These are phyloP conservation scores for Caenorhabditis sp. DNA, from an alignment of 2,888 invertebrate species.

Conservation along the genomic window DNA sequence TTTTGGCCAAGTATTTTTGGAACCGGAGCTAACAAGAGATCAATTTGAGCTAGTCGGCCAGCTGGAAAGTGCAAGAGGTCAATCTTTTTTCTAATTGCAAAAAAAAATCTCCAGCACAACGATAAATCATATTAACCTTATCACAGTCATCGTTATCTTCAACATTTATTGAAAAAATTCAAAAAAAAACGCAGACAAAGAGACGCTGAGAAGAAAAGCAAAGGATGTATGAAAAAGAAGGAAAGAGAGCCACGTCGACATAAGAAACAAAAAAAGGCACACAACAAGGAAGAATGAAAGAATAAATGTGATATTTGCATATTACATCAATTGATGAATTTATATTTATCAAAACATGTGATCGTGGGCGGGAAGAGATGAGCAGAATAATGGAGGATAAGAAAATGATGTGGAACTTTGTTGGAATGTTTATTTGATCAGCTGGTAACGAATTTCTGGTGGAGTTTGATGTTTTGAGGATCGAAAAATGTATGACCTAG, in stretches of 20 bases:
- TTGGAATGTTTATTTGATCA: no score
- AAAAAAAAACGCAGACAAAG: background rate
- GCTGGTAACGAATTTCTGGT: no score
- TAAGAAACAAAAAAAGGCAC: background rate
- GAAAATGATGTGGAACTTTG: background rate
- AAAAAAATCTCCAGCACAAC: background rate
- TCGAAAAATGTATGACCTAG: no score
- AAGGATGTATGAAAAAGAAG: background rate
- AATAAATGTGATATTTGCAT: background rate
- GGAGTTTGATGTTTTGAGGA: no score
- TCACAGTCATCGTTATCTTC: background rate
- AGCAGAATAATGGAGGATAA: background rate
- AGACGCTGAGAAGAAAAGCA: conserved; percentile 1
- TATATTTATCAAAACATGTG: background rate
- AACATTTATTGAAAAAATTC: background rate
- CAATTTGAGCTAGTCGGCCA: background rate
- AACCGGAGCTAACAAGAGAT: background rate
- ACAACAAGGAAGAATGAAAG: background rate
- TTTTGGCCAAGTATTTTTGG: no score
- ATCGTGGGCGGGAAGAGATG: conserved; percentile 1
- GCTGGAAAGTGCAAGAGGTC: background rate
- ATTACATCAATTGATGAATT: background rate
- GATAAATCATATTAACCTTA: background rate
- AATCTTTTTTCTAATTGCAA: background rate
- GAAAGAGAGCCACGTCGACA: background rate